These are phyloP conservation scores for Drosophila mimica DNA, from an alignment of 2,888 invertebrate species.

Conservation along the genomic window DNA sequence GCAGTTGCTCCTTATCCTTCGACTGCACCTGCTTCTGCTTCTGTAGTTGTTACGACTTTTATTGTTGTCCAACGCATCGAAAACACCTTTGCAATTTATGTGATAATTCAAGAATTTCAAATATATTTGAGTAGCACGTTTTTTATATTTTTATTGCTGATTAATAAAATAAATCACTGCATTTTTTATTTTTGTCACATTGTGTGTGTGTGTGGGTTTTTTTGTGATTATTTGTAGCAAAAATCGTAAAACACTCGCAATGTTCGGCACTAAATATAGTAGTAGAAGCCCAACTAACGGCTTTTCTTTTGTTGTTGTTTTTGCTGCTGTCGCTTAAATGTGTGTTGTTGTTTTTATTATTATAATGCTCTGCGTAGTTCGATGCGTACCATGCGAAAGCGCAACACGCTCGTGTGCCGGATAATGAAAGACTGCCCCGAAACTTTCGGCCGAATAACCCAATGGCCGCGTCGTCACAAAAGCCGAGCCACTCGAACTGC, in stretches of 20 bases:
- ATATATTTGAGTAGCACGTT: not conserved
- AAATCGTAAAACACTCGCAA: conserved; percentile 67
- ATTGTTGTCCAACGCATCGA: conserved; percentile 14
- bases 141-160: conserved; percentile 4
- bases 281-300: conserved; percentile 56
- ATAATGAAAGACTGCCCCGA: conserved; percentile 69
- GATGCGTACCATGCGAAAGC: conserved; percentile 56
- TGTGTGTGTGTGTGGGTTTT: conserved; percentile 12
- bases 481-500: conserved; percentile 4
- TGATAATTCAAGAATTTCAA: not conserved
- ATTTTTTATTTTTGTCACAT: conserved; percentile 7
- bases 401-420: conserved; percentile 69
- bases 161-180: conserved; percentile 2
- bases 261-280: conserved; percentile 69
- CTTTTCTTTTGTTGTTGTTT: conserved; percentile 44
- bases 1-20: conserved; percentile 15
- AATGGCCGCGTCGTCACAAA: conserved; percentile 48
- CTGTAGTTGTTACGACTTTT: conserved; percentile 12
- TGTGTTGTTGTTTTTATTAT: conserved; percentile 19
- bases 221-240: conserved; percentile 47
- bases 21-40: not conserved
- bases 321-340: conserved; percentile 30
- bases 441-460: conserved; percentile 55
- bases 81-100: conserved; percentile 14
- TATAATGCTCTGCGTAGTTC: conserved; percentile 36